Base-by-base conservation (phyloP, 2,113 vertebrate genomes). In the Syngnathus typhle region DNA sequence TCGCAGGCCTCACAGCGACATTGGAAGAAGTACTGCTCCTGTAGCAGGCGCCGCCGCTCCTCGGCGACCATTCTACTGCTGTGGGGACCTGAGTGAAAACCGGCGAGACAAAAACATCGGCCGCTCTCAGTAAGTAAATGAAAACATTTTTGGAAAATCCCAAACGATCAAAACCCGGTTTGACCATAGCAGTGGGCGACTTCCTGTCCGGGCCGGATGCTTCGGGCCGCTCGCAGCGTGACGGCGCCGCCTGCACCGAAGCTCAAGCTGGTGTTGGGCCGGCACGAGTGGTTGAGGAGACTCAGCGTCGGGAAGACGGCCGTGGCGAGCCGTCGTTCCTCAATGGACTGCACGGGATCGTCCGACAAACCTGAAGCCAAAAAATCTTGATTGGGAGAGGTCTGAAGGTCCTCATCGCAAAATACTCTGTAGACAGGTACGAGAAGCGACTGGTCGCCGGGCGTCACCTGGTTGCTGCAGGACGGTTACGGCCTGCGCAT, bases 161-260 rank as follows among this genome's bases (percentile, higher is more conserved):
- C 38, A 39, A 7, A 41, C 1, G 1, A 32, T 32, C 27, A 32
- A 32, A 32, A 32, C 27, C 27, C 7, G 32, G 16, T 65, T 69
- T 87, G 78, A 98, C 96, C 96, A 0, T 98, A 99, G 86, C 97
- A 99, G 63, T 98, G 97, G 41, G 94, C 85, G 82, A 99, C 87
- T 81, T 99, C 95, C 56, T 95, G 90, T 44, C 93, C 95, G 1
- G 82, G 77, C 15, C 19, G 5, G 62, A 98, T 90, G 5, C 38
- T 74, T 81, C 79, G 91, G 0, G 92, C 81, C 1, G 94, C 92
- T 79, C 94, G 90, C 60, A 97, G 59, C 13, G 87, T 90, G 75
- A 84, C 91, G 2, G 71, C 73, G 52, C 91, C 79, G 13, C 82
- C 70, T 9, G 5, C 27, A 49, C 64, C 47, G 75, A 98, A 98